Conservation (phyloP, 53 echinoderm and acorn worm genomes). For the Luidia sarsii region DNA sequence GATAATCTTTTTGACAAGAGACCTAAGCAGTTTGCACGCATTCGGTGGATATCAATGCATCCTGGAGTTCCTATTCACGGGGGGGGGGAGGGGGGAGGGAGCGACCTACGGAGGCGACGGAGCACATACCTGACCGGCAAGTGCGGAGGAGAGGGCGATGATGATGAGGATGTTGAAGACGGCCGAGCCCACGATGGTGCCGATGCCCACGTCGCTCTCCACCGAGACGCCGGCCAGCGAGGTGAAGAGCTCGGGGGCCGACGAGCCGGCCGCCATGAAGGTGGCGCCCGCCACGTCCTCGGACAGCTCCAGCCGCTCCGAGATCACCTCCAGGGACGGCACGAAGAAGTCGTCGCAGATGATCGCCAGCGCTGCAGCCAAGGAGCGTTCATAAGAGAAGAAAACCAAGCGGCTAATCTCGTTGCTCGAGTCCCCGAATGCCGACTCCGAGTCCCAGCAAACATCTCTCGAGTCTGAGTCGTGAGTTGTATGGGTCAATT, state of each 20-base stretch:
- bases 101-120: too few species aligned
- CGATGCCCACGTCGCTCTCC: conserved; percentile 94
- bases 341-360: conserved; percentile 99
- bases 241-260: conserved; percentile 95
- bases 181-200: conserved; percentile 99
- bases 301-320: conserved; percentile 92
- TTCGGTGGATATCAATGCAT: too few species aligned
- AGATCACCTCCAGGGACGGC: conserved; percentile 96
- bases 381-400: too few species aligned
- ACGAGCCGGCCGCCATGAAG: conserved; percentile 99
- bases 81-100: too few species aligned
- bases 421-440: too few species aligned
- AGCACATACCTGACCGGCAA: conserved; percentile 93
- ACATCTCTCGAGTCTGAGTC: too few species aligned
- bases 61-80: too few species aligned
- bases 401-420: too few species aligned
- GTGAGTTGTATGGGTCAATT: too few species aligned
- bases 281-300: conserved; percentile 99
- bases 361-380: conserved; percentile 79
- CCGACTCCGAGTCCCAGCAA: too few species aligned
- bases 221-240: conserved; percentile 86
- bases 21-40: too few species aligned
- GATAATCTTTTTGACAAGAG: too few species aligned
- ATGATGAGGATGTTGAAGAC: conserved; percentile 98
- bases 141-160: conserved; percentile 90